Evolutionary conservation across 2,888 invertebrate genomes (phyloP), one percentile per base, ranked within the genome.

Genomic region (Dicyrtoma fusca): DNA sequence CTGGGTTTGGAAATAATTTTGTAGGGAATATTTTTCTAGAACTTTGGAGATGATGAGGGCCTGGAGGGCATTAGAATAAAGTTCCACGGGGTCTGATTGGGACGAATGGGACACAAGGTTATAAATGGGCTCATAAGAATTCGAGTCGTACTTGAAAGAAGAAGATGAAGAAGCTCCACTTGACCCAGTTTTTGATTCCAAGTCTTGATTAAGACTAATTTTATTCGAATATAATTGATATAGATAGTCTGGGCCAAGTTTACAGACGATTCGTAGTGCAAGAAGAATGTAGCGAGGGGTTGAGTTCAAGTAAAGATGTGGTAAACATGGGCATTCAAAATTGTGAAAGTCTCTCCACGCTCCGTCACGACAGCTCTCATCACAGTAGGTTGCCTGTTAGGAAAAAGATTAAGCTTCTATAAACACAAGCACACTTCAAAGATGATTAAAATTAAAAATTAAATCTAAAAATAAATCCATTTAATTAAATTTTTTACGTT

Each of bases 241-340:
- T n/a, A n/a, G n/a, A n/a, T 76, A 72, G 13, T 75, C 44, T 11
- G 76, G 76, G 8, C 78, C 79, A 6, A 78, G 57, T 13, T 65
- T 75, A 62, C 72, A 74, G 17, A 80, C 53, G 5, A 79, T 77
- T 44, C 79, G 51, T 11, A 80, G 59, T 8, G 77, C 74, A 26
- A 78, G 68, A 59, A 76, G 74, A 14, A 77, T 64, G 51, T 79
- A 79, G 0, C 80, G 74, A 14, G 79, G 80, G 13, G 77, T 78
- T 14, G 72, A 49, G n/a, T 72, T 75, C 21, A 62, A 68, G 53
- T 76, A 74, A n/a, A 80, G 47, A n/a, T 76, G 74, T 2, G 75
- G 62, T 17, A 77, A 57, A 68, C 74, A 74, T 0, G 74, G 71
- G 49, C 80, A 80, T 65, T 80, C 80, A 53, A 73, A 75, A 8